phyloP scores from a whole-genome alignment of 2,113 vertebrate species.

The Scopus umbretta region DNA sequence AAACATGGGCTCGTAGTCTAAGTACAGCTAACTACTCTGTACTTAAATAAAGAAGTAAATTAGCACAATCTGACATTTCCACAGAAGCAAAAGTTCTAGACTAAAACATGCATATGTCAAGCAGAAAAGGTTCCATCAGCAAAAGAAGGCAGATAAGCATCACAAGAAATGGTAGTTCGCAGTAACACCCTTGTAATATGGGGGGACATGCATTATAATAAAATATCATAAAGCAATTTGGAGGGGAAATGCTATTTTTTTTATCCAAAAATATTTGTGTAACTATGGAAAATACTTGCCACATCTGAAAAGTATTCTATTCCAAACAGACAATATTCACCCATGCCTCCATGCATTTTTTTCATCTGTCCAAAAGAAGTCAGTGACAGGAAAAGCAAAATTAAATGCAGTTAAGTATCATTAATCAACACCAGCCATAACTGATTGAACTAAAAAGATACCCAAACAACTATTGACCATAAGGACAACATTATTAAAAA shows the following conservation, averaged over 20 bases:
- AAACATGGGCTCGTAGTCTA: not conserved
- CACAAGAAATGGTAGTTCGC: not conserved
- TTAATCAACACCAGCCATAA: not conserved
- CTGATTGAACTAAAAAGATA: not conserved
- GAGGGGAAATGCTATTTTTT: not conserved
- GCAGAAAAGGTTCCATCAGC: too few species aligned
- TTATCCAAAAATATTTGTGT: not conserved
- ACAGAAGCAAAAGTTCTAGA: not conserved
- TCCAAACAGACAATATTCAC: not conserved
- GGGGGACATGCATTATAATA: not conserved
- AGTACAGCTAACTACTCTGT: not conserved
- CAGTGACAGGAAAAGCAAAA: not conserved
- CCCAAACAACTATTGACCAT: not conserved
- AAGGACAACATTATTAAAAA: not conserved
- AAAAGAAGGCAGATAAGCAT: not conserved
- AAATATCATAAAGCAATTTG: not conserved
- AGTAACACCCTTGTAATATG: not conserved
- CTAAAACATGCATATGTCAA: not conserved
- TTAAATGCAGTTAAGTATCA: not conserved
- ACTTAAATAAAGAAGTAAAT: not conserved
- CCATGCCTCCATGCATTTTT: not conserved
- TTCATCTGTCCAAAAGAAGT: not conserved
- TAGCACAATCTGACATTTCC: not conserved
- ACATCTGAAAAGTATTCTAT: not conserved
- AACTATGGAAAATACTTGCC: not conserved